Evolutionary conservation across 1,140 invertebrate genomes (phyloP).

Genomic region (Anadara kagoshimensis): DNA sequence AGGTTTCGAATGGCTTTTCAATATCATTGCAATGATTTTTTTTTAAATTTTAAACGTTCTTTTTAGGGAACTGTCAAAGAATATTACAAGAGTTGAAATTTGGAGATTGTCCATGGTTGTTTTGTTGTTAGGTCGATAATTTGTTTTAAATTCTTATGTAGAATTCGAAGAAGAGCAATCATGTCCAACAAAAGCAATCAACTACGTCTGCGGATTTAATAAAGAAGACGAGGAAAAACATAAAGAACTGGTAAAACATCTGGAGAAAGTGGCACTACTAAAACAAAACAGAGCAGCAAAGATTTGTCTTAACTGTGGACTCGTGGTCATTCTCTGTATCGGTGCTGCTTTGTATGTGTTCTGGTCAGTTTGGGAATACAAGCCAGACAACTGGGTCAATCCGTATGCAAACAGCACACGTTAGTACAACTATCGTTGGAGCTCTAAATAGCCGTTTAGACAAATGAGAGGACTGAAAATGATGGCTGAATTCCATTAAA

Average conservation of each 20-base stretch:
- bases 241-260: slow-evolving; percentile 39
- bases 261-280: slow-evolving; percentile 48
- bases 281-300: slow-evolving; percentile 44
- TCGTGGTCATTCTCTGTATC: slow-evolving; percentile 45
- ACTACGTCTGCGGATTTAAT: slow-evolving; percentile 37
- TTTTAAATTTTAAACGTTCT: too few species aligned
- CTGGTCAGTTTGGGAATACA: slow-evolving; percentile 57
- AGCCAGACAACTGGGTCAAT: slow-evolving; percentile 7
- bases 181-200: slow-evolving; percentile 18
- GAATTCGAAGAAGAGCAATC: slow-evolving; percentile 18
- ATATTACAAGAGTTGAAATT: too few species aligned
- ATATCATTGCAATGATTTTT: too few species aligned
- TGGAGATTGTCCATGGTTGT: too few species aligned
- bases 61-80: too few species aligned
- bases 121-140: too few species aligned
- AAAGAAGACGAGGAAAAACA: slow-evolving; percentile 40
- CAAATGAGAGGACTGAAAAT: too few species aligned
- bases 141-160: background rate
- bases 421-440: too few species aligned
- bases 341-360: slow-evolving; percentile 55
- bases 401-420: too few species aligned
- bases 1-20: background rate
- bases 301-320: slow-evolving; percentile 41
- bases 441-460: too few species aligned
- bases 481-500: too few species aligned